A percentile compares a stretch with the other conserved stretches of the same genome.
Conservation (phyloP, 1,140 invertebrate species). For the Magallana gigas region DNA sequence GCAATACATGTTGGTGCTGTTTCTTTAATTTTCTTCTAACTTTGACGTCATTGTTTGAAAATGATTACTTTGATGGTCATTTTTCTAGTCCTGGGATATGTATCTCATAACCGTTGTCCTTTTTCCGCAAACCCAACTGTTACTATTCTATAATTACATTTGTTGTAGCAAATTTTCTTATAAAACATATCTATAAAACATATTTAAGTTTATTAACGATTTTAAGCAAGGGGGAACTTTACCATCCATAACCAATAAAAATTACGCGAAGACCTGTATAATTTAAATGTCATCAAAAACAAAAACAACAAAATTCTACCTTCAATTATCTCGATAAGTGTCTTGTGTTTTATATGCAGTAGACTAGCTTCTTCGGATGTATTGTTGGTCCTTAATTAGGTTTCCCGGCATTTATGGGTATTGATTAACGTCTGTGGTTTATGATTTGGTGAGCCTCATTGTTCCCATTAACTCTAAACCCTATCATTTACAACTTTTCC, state of each 20-base stretch:
- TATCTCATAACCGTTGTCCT: not conserved
- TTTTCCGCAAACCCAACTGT: not conserved
- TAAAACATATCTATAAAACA: too few species aligned
- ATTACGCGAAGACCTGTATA: too few species aligned
- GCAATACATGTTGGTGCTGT: not conserved
- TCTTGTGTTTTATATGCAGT: too few species aligned
- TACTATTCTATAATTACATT: not conserved
- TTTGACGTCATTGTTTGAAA: not conserved
- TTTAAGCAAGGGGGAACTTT: too few species aligned
- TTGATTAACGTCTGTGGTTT: conserved; percentile 43
- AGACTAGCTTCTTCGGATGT: too few species aligned
- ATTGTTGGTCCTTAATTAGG: conserved; percentile 17
- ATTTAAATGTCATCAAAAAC: too few species aligned
- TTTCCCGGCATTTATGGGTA: conserved; percentile 46
- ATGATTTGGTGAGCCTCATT: conserved; percentile 51
- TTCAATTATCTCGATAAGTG: too few species aligned
- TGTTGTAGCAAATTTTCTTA: not conserved
- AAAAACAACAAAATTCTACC: too few species aligned
- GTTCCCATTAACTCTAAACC: conserved; percentile 31
- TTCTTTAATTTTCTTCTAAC: not conserved
- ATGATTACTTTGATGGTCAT: not conserved
- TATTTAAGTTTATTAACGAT: too few species aligned
- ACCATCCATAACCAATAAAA: too few species aligned
- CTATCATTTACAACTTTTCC: conserved; percentile 19
- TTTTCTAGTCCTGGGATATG: not conserved